Base-by-base conservation (phyloP, 1,140 invertebrate species). In the Solenopsis invicta region DNA sequence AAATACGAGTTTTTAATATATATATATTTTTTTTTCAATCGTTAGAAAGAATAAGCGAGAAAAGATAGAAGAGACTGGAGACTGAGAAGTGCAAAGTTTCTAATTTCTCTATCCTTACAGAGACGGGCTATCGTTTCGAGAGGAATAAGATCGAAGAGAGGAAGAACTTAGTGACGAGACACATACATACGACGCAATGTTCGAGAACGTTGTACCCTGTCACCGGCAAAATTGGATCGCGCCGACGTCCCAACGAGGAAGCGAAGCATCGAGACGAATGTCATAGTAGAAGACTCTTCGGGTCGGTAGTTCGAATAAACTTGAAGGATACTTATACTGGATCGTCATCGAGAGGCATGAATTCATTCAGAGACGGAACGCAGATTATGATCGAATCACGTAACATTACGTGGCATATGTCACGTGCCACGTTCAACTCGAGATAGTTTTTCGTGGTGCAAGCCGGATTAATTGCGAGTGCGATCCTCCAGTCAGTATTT, bases 91-190 rank as follows among this genome's bases (percentile, higher is more conserved):
- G n/a, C 37, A 10, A 48, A 52, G 18, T 89, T 89, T 64, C 67
- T 86, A 59, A 89, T 89, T 89, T 90, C 61, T 89, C 66, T 89
- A 54, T 90, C 72, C 62, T 90, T 90, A 21, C 89, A 89, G 76
- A 74, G 76, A 74, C 29, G 72, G 24, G 48, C 78, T 54, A 72
- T 59, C 67, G 45, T n/a, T 62, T 66, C 52, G 50, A 41, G 34
- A 71, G 45, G 75, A 75, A 48, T 64, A 48, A 61, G 29, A 50
- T 13, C 29, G 29, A 78, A 67, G 52, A 61, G 21, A 82, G 34
- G 59, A 64, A 77, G 52, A 48, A 59, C 21, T 45, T 62, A 45
- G n/a, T 48, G 75, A 37, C 50, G 24, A 86, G 48, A 24, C 56
- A 41, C 41, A 8, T 41, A 41, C 41, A 8, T 41, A 24, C 56